A percentile compares a stretch with the other conserved stretches of the same genome.
These are phyloP conservation scores for Philonicus albiceps DNA, from an alignment of 2,888 invertebrate species.

Conservation along the genomic window DNA sequence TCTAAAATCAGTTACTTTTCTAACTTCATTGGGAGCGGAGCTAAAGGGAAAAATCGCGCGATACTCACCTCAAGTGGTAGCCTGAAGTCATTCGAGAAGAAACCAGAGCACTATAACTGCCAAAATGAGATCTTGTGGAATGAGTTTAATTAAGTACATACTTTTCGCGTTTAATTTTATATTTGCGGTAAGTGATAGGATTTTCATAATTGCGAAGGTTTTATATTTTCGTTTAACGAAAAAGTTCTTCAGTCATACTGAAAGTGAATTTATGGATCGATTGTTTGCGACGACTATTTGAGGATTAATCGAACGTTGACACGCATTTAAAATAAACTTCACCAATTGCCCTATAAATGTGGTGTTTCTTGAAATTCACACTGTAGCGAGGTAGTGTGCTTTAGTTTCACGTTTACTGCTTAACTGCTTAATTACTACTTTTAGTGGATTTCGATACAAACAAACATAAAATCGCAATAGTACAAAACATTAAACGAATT, in stretches of 20 bases:
- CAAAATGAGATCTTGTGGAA: constrained; percentile 60
- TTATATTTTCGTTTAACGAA: neutral
- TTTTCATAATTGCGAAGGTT: neutral
- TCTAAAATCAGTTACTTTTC: constrained; percentile 16
- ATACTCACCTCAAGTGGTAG: constrained; percentile 53
- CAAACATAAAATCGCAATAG: neutral
- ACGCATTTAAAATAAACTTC: neutral
- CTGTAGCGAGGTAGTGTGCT: neutral
- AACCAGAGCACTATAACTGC: neutral
- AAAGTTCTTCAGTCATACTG: neutral
- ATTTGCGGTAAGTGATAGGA: constrained; percentile 68
- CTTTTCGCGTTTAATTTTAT: constrained; percentile 70
- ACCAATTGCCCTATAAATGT: neutral
- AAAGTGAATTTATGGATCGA: constrained; percentile 11
- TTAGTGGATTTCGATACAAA: neutral
- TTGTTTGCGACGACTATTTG: neutral
- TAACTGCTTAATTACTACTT: neutral
- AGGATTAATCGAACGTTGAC: constrained; percentile 36
- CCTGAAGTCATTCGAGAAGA: neutral
- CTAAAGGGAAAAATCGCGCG: neutral
- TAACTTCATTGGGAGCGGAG: constrained; percentile 11
- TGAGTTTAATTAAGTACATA: constrained; percentile 69
- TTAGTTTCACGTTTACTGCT: no score
- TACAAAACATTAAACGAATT: neutral
- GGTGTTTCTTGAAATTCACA: neutral